Evolutionary conservation across 2,888 invertebrate species (phyloP), one percentile per base, ranked within the genome.

Genomic region (Philaethria dido): DNA sequence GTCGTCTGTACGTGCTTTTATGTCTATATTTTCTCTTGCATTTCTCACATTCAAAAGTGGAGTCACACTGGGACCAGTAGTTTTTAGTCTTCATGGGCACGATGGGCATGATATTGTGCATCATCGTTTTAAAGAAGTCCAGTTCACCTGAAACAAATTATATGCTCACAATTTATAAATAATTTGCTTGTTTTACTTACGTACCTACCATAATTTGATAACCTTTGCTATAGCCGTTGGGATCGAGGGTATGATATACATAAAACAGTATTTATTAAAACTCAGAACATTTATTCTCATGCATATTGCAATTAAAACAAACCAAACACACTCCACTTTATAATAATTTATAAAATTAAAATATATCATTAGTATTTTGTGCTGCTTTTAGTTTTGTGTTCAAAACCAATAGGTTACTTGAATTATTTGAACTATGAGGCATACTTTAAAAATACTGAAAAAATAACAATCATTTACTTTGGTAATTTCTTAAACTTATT

Each of bases 1-100:
- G 96, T 77, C 96, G 93, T 79, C 95, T 93, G 77, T 96, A 93
- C 25, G 96, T 95, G 75, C 95, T 95, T 86, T 95, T 95, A 88
- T 95, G 95, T 73, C 95, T 94, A 85, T 96, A 96, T 76, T 94
- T 94, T 82, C 95, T 94, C 79, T 95, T 94, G 83, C 96, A 96
- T 74, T 94, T 94, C 71, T 93, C 93, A 81, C 96, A 95, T 75
- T 94, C 92, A 70, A 86, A 93, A 64, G 85, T 85, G 80, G 87
- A 86, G 72, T 92, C 90, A 74, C 88, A 92, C 61, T 88, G 89
- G 6, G 91, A 87, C 91, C 92, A 92, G 78, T 85, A 92, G 77
- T 90, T 91, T 84, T 92, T 92, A 71, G 90, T 89, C 86, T 93
- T 93, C 87, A 92, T 90, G 73, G 90, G 90, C 75, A 90, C 80